Conservation (phyloP, 2,113 vertebrate genomes). For the Hippocampus mohnikei region DNA sequence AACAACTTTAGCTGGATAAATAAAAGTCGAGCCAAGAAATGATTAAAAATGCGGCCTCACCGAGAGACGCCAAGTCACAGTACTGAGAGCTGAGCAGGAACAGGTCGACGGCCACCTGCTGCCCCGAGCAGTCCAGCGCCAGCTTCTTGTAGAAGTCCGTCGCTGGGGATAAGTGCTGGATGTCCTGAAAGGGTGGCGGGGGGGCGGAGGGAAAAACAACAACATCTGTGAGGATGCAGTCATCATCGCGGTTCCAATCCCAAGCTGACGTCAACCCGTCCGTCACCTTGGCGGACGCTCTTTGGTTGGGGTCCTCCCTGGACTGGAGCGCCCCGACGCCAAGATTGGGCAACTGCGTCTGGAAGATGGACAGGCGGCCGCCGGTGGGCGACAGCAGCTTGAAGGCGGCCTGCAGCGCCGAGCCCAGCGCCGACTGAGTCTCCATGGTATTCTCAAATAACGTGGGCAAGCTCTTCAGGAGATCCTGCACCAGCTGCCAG, state of each 20-base stretch:
- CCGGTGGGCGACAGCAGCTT: slow-evolving; percentile 93
- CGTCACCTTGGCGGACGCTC: slow-evolving; percentile 85
- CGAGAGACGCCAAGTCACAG: slow-evolving; percentile 90
- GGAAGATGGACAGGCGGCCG: slow-evolving; percentile 90
- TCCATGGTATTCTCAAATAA: slow-evolving; percentile 92
- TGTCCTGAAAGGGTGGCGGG: slow-evolving; percentile 71
- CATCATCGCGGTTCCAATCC: neutral
- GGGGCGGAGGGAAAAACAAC: neutral
- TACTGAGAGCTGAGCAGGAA: slow-evolving; percentile 93
- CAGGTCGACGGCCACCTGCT: slow-evolving; percentile 93
- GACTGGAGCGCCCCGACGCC: slow-evolving; percentile 86
- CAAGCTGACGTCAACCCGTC: neutral
- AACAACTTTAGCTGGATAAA: no score
- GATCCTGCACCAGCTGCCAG: slow-evolving; percentile 87
- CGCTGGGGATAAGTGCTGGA: slow-evolving; percentile 86
- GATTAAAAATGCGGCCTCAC: slow-evolving; percentile 60
- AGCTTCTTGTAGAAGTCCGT: slow-evolving; percentile 98
- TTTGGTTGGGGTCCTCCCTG: slow-evolving; percentile 90
- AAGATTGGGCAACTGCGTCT: slow-evolving; percentile 91
- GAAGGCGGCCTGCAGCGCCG: slow-evolving; percentile 89
- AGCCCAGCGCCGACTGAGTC: slow-evolving; percentile 92
- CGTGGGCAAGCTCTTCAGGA: slow-evolving; percentile 85
- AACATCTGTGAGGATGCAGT: neutral
- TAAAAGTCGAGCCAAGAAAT: no score
- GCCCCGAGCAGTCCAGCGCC: slow-evolving; percentile 95